phyloP scores from a whole-genome alignment of 2,797 vertebrate genomes.

The Lutjanus campechanus region DNA sequence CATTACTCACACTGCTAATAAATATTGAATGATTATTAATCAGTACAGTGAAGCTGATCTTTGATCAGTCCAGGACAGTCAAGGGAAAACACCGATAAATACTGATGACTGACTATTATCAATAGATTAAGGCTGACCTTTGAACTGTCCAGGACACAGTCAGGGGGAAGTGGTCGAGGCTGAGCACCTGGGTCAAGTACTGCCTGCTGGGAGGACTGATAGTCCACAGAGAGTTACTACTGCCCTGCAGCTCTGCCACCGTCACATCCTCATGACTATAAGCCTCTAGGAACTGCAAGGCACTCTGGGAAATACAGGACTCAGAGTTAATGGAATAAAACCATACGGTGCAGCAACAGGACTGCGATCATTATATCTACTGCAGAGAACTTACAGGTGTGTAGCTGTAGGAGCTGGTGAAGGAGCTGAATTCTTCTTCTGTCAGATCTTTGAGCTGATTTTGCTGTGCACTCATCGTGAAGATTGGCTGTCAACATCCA shows the following conservation, averaged over 20 bases:
- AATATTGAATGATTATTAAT: not conserved
- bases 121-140: slow-evolving; percentile 78
- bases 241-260: slow-evolving; percentile 93
- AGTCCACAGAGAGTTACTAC: slow-evolving; percentile 97
- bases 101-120: not conserved
- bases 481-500: slow-evolving; percentile 88
- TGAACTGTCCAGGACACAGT: slow-evolving; percentile 94
- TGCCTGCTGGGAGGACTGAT: slow-evolving; percentile 95
- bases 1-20: not conserved
- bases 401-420: slow-evolving; percentile 80
- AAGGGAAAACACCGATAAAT: not conserved
- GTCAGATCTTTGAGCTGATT: slow-evolving; percentile 91
- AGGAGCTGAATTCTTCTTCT: slow-evolving; percentile 69
- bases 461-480: slow-evolving; percentile 97
- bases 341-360: not conserved
- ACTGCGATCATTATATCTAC: not conserved
- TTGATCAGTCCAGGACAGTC: not conserved
- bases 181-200: slow-evolving; percentile 91
- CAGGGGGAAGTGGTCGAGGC: slow-evolving; percentile 89
- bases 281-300: slow-evolving; percentile 94
- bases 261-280: slow-evolving; percentile 93
- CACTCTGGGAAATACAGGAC: slow-evolving; percentile 83
- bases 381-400: slow-evolving; percentile 67
- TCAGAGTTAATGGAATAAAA: not conserved
- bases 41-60: not conserved